Evolutionary conservation across 2,113 vertebrate species (phyloP).

Genomic region (Engystomops pustulosus): DNA sequence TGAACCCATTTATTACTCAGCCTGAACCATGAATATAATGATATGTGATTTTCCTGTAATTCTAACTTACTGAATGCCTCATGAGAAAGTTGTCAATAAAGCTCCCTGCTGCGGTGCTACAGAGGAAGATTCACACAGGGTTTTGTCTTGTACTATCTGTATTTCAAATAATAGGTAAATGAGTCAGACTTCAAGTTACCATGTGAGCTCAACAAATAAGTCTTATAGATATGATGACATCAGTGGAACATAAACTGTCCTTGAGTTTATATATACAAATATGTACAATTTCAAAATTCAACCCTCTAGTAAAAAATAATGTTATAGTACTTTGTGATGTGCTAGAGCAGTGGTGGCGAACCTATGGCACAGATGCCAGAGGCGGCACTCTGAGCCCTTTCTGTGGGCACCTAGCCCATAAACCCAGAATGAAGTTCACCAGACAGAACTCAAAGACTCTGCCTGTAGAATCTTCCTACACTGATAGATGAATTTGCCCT

Average conservation of each 20-base stretch:
- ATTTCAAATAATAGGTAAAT: constrained; percentile 29
- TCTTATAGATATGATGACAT: neutral
- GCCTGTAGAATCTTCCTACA: no score
- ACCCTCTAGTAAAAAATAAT: no score
- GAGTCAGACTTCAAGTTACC: neutral
- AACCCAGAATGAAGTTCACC: no score
- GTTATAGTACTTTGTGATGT: no score
- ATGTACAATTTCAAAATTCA: no score
- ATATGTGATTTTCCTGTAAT: constrained; percentile 46
- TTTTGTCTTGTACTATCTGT: constrained; percentile 16
- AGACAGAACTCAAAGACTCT: no score
- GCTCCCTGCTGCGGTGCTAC: constrained; percentile 12
- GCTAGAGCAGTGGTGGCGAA: no score
- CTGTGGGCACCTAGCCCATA: no score
- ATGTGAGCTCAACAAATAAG: neutral
- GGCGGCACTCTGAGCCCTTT: no score
- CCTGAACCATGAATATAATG: constrained; percentile 37
- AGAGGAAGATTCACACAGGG: neutral
- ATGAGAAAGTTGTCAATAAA: constrained; percentile 33
- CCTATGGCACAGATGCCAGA: no score
- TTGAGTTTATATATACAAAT: neutral
- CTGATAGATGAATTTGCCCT: no score
- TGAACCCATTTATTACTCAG: constrained; percentile 42
- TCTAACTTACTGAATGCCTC: constrained; percentile 35
- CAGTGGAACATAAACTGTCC: neutral